Base-by-base conservation (phyloP, 2,797 vertebrate genomes). In the Clangula hyemalis region DNA sequence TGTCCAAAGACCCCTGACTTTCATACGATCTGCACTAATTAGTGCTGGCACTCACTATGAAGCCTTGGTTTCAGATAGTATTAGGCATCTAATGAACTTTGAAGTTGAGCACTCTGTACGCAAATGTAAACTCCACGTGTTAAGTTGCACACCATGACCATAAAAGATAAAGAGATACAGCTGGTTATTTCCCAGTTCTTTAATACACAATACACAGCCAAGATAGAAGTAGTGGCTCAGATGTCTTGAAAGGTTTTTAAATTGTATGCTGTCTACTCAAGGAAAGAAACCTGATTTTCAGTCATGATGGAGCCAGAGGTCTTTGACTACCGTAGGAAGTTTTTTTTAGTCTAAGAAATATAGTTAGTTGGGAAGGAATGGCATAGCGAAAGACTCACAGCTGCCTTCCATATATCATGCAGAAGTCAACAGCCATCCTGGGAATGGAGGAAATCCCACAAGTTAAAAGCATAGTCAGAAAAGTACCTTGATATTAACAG, bases 361-460 rank as follows among this genome's bases (percentile, higher is more conserved):
- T 6, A 25, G 2, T 32, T 66, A 71, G 9, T 18, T 87, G 61
- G 25, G 28, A 85, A 39, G 36, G 53, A 15, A 83, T 11, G 64
- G 47, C 14, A 39, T 8, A 80, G 57, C 32, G 38, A 65, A 53
- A 90, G 58, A 36, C 32, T 72, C 49, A 36, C 8, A 53, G 10
- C 13, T 68, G 27, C 71, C 14, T 75, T 81, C 57, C 17, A 47
- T 11, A 22, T 60, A 57, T 39, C 0, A 0, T 27, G 17, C 32
- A 69, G 18, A 82, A 81, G 22, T 68, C 69, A 57, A 14, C 27
- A 43, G n/a, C 36, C 19, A 30, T 25, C 13, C 45, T 45, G 53
- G 38, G 28, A 89, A 78, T 27, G n/a, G 28, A 80, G n/a, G 68
- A 91, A 84, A 80, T 21, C 16, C 20, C 51, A 24, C n/a, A 69